Evolutionary conservation across 2,888 invertebrate species (phyloP), one percentile per base, ranked within the genome.

Genomic region (Conus canariensis): DNA sequence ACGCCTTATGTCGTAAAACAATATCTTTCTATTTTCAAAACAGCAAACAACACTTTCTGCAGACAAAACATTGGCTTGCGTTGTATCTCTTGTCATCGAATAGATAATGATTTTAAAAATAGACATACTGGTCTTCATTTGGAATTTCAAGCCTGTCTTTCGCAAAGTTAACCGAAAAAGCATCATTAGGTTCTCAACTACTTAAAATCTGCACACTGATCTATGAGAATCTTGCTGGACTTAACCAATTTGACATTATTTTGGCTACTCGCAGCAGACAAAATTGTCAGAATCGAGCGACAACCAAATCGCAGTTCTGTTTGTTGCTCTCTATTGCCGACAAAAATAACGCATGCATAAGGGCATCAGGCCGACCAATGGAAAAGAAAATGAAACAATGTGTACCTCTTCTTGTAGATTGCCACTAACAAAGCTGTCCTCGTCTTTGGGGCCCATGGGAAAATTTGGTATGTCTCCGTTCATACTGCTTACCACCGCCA

Each of bases 401-500:
- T 10, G 22, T 92, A 93, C 95, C 95, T 95, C 95, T 88, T 95
- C 95, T 91, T 94, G 93, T 90, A 95, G 91, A 90, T 92, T 93
- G 60, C 93, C 92, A 87, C 92, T 90, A 87, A 93, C 93, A 91
- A 93, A 93, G 64, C 91, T 92, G 83, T 94, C 95, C 90, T 94
- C 94, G 82, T 93, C 94, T 90, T 92, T 93, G 91, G 93, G 93
- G 80, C 92, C 93, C 92, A 94, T 92, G 59, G 92, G 90, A 91
- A 94, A 93, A 92, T 94, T 94, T 91, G 94, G 91, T 91, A 95
- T 94, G 92, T 94, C 95, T 92, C 95, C 95, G 93, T 95, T 95
- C 93, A 94, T 93, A 91, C 94, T 93, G 90, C 93, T 93, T 85
- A 95, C 94, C 93, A 94, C 95, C 94, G 95, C 95, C 95, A 95